Conservation (phyloP, 2,797 vertebrate species). For the Acrossocheilus fasciatus region DNA sequence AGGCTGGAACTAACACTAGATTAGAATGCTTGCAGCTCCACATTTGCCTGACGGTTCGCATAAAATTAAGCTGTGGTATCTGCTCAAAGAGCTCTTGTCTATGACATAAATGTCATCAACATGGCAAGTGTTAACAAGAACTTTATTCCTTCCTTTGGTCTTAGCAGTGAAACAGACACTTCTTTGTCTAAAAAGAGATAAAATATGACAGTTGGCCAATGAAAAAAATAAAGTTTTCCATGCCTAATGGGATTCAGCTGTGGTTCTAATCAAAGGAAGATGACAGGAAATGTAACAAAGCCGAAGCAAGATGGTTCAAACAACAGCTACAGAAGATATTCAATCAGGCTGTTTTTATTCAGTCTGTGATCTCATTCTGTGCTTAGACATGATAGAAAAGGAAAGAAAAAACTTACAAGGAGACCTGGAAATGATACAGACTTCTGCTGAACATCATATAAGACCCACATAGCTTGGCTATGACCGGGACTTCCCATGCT, state of each 20-base stretch:
- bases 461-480: not conserved
- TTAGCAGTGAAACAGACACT: conserved; percentile 45
- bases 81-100: conserved; percentile 27
- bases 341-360: conserved; percentile 38
- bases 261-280: conserved; percentile 79
- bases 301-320: conserved; percentile 66
- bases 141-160: not conserved
- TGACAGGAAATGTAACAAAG: conserved; percentile 75
- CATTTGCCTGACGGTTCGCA: not conserved
- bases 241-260: conserved; percentile 81
- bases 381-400: not conserved
- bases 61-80: not conserved
- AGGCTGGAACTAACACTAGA: not conserved
- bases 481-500: conserved; percentile 10
- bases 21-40: conserved; percentile 10
- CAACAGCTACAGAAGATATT: conserved; percentile 65
- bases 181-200: conserved; percentile 48
- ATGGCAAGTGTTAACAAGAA: conserved; percentile 57
- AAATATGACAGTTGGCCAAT: conserved; percentile 63
- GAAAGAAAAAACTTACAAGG: conserved; percentile 6
- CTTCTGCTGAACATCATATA: not conserved
- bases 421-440: conserved; percentile 40
- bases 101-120: conserved; percentile 45
- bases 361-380: conserved; percentile 24
- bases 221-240: conserved; percentile 68